Conservation (phyloP, 2,797 vertebrate species). For the Sebastes steindachneri region DNA sequence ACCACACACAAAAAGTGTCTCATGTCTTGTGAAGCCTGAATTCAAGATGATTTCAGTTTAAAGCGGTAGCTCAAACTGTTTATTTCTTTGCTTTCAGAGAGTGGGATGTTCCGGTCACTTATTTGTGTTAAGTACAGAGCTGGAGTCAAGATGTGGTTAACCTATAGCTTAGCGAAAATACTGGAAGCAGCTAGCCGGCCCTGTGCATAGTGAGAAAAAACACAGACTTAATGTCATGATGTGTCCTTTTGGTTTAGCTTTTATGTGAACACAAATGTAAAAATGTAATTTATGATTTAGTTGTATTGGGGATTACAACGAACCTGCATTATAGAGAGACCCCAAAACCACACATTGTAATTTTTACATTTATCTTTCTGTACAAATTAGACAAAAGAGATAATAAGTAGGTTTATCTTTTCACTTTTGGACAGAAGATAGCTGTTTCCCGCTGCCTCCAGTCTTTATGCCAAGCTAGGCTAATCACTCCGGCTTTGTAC, state of each 20-base stretch:
- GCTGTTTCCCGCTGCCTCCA: neutral
- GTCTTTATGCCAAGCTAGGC: neutral
- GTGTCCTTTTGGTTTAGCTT: neutral
- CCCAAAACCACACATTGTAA: too few species aligned
- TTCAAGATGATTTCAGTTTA: neutral
- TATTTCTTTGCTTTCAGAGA: neutral
- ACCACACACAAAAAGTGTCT: neutral
- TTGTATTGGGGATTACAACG: neutral
- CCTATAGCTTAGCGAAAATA: neutral
- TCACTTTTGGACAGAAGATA: neutral
- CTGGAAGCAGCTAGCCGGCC: neutral
- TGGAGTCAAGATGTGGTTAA: neutral
- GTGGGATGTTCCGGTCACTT: neutral
- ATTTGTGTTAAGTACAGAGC: neutral
- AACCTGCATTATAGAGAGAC: neutral
- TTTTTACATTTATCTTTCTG: too few species aligned
- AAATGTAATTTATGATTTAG: neutral
- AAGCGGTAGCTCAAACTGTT: neutral
- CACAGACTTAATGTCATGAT: neutral
- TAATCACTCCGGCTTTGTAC: neutral
- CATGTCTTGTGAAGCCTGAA: neutral
- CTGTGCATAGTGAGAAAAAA: neutral
- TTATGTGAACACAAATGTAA: neutral
- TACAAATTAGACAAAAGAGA: neutral
- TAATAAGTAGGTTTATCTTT: neutral